Evolutionary conservation across 2,113 vertebrate genomes (phyloP).

Genomic region (Cariama cristata): DNA sequence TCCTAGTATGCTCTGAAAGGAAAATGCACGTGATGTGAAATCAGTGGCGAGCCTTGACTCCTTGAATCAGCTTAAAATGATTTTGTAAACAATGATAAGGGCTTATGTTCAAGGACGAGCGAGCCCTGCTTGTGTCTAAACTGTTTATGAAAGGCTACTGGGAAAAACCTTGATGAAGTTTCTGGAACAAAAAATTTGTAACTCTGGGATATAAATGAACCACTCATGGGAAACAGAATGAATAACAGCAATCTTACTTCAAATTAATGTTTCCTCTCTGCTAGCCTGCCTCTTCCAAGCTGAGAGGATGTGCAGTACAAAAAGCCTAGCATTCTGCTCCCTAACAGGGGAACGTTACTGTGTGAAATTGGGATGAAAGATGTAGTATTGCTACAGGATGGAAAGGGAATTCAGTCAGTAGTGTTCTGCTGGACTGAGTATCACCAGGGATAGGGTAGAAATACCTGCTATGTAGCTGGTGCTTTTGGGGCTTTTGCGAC

Average conservation of each 20-base stretch:
- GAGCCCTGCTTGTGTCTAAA: background rate
- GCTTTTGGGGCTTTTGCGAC: background rate
- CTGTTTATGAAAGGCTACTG: background rate
- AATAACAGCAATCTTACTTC: background rate
- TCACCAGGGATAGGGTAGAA: background rate
- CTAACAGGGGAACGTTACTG: rapidly evolving
- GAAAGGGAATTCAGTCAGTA: background rate
- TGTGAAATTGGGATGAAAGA: background rate
- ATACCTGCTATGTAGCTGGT: rapidly evolving
- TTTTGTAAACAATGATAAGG: background rate
- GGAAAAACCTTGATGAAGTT: background rate
- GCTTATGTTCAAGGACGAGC: background rate
- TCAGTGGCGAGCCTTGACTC: background rate
- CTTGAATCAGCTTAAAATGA: background rate
- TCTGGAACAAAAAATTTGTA: background rate
- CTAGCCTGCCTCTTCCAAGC: background rate
- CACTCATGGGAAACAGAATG: rapidly evolving
- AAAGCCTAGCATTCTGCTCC: rapidly evolving
- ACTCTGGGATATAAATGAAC: background rate
- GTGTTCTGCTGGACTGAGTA: background rate
- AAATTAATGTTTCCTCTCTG: background rate
- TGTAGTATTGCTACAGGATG: background rate
- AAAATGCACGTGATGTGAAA: rapidly evolving
- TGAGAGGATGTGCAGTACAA: rapidly evolving
- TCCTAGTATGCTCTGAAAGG: background rate